These are phyloP conservation scores for Oreochromis spilurus DNA, from an alignment of 2,113 vertebrate genomes.

Conservation along the genomic window DNA sequence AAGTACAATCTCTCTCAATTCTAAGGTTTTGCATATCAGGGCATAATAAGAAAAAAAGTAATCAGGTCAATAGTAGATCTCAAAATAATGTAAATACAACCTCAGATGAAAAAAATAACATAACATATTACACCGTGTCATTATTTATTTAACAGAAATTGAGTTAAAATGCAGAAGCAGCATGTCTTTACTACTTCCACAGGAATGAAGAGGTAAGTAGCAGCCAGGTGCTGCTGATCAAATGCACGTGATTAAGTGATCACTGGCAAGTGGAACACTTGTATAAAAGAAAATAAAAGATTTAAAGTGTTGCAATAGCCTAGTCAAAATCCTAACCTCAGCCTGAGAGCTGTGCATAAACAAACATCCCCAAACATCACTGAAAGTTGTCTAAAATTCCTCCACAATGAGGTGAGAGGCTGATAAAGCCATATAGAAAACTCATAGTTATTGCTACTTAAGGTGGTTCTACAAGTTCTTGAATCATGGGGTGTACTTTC, in stretches of 20 bases:
- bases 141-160: background rate
- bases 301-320: background rate
- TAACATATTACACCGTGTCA: background rate
- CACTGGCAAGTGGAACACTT: background rate
- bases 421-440: background rate
- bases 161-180: background rate
- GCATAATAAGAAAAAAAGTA: background rate
- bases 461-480: background rate
- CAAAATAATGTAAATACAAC: background rate
- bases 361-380: background rate
- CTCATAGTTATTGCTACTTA: background rate
- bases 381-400: background rate
- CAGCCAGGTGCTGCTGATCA: background rate
- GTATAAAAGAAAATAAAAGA: background rate
- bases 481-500: background rate
- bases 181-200: background rate
- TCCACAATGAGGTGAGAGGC: background rate
- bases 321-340: background rate
- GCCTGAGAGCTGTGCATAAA: background rate
- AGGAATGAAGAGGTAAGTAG: background rate
- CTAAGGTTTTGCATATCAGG: background rate
- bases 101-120: background rate
- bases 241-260: background rate
- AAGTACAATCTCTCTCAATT: background rate
- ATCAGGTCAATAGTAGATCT: background rate